Evolutionary conservation across 1,140 invertebrate genomes (phyloP).

Genomic region (Drosophila nikananu): DNA sequence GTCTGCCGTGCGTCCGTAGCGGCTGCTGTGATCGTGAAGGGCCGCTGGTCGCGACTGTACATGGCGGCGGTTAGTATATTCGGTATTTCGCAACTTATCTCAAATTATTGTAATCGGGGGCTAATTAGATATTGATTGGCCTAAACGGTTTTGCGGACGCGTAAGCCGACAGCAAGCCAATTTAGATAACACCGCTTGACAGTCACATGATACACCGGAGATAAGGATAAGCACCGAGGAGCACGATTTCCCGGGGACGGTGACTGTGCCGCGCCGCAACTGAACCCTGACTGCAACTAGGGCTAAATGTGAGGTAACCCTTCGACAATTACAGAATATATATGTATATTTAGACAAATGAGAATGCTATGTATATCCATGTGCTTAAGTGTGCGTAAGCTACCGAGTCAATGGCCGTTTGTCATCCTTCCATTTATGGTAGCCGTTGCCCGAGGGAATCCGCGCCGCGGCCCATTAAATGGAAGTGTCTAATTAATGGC

Average conservation of each 20-base stretch:
- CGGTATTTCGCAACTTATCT: constrained; percentile 50
- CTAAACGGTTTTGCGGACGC: constrained; percentile 46
- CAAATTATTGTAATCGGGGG: constrained; percentile 59
- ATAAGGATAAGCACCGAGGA: constrained; percentile 33
- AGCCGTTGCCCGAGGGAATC: constrained; percentile 25
- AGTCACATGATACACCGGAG: constrained; percentile 33
- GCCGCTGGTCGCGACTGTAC: constrained; percentile 63
- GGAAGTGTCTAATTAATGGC: constrained; percentile 63
- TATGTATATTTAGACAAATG: not conserved
- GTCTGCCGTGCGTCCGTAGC: constrained; percentile 19
- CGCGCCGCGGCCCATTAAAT: constrained; percentile 48
- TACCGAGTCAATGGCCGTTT: constrained; percentile 53
- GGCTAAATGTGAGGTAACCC: constrained; percentile 16
- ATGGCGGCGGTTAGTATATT: constrained; percentile 9
- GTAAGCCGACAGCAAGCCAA: constrained; percentile 44
- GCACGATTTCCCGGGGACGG: not conserved
- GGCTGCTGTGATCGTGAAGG: constrained; percentile 68
- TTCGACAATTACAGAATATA: constrained; percentile 20
- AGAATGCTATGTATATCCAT: not conserved
- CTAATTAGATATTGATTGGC: constrained; percentile 79
- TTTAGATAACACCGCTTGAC: constrained; percentile 61
- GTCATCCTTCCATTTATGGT: constrained; percentile 29
- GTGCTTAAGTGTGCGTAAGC: not conserved
- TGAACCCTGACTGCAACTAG: constrained; percentile 36
- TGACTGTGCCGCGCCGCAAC: constrained; percentile 17